Evolutionary conservation across 2,888 invertebrate genomes (phyloP).

Genomic region (Xestia c-nigrum): DNA sequence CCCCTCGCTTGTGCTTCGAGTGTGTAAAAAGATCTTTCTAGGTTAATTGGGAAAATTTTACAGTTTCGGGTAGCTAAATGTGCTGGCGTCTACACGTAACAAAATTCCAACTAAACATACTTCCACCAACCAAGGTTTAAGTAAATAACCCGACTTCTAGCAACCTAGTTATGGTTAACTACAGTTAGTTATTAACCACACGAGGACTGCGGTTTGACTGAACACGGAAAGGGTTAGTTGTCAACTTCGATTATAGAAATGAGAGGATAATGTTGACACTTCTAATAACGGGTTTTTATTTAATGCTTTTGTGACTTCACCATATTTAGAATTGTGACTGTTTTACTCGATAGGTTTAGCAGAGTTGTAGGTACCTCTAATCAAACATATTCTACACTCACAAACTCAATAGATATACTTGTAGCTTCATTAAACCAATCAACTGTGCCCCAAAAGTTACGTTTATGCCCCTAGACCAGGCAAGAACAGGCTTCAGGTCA

Average conservation of each 20-base stretch:
- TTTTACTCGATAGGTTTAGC: neutral
- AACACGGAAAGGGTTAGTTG: constrained; percentile 47
- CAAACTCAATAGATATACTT: too few species aligned
- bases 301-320: neutral
- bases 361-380: too few species aligned
- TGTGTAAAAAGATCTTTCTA: too few species aligned
- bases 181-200: constrained; percentile 65
- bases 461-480: too few species aligned
- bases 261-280: constrained; percentile 8
- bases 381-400: too few species aligned
- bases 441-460: too few species aligned
- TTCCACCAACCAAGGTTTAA: constrained; percentile 22
- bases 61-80: too few species aligned
- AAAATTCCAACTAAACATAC: neutral
- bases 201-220: constrained; percentile 44
- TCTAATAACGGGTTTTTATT: constrained; percentile 17
- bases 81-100: neutral
- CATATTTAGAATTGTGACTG: neutral
- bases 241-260: constrained; percentile 34
- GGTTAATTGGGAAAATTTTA: too few species aligned
- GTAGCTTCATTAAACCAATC: too few species aligned
- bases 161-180: constrained; percentile 44
- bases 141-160: constrained; percentile 34
- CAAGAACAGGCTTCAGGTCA: too few species aligned
- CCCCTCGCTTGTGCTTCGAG: too few species aligned